Evolutionary conservation across 1,140 invertebrate genomes (phyloP), one percentile per base, ranked within the genome.

Genomic region (Spodoptera frugiperda): DNA sequence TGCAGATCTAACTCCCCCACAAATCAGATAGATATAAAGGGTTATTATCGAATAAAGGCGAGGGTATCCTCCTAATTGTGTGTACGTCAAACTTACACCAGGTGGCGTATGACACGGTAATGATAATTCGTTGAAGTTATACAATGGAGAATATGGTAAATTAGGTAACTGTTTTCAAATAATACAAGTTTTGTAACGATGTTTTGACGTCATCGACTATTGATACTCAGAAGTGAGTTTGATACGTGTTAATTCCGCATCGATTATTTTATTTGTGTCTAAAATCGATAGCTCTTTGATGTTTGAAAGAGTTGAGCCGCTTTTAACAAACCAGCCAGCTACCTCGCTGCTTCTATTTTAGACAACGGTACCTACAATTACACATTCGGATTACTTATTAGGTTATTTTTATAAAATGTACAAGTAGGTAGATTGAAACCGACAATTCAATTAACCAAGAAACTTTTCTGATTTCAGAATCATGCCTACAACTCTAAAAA

Each of bases 1-100:
- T 76, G 14, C 33, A 12, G n/a, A 48, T 74, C 46, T 48, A 46
- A 78, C 84, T 79, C 86, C 86, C 86, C 84, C 85, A 77, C 84
- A 85, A 82, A 87, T 84, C 84, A 71, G 78, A 85, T 49, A 76
- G 71, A 77, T 82, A 84, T 84, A 84, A 86, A 84, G 85, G 85
- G 87, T 86, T 89, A 85, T 83, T 82, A 84, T 79, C 39, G 53
- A 74, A 75, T 74, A 72, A 73, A 77, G 72, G 79, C 68, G 59
- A 76, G 81, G 81, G 83, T 81, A 70, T 75, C 59, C 75, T 83
- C 59, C 46, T 78, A 78, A 70, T 78, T 86, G 67, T 79, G 72
- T 77, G 61, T 76, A 76, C 77, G 78, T 79, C 78, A 75, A 73
- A 65, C 21, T 39, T 77, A 61, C 53, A 65, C 87, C 88, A 88